Conservation (phyloP, 2,113 vertebrate species). For the Azemiops feae region DNA sequence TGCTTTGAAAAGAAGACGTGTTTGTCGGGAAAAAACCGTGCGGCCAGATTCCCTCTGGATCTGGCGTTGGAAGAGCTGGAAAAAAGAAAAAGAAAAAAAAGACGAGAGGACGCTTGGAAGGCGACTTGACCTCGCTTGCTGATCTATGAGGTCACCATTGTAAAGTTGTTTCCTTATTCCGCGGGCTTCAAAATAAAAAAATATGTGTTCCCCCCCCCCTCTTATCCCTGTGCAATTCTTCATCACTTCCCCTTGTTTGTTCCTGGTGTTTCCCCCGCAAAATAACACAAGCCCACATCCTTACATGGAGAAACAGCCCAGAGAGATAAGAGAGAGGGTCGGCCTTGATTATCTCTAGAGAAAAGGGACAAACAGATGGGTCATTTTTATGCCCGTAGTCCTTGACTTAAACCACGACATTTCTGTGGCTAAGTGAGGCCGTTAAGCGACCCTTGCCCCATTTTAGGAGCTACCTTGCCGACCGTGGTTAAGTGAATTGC, state of each 20-base stretch:
- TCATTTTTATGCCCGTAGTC: neutral
- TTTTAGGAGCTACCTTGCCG: too few species aligned
- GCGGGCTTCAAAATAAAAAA: slow-evolving; percentile 66
- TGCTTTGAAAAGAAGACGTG: neutral
- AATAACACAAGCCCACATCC: fast-evolving
- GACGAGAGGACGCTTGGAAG: neutral
- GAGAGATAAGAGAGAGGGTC: neutral
- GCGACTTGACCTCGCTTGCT: neutral
- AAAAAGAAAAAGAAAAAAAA: neutral
- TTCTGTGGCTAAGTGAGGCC: too few species aligned
- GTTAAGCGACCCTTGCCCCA: too few species aligned
- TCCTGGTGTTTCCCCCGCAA: fast-evolving
- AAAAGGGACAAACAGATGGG: neutral
- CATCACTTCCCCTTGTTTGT: too few species aligned
- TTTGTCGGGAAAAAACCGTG: neutral
- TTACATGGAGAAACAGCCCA: too few species aligned
- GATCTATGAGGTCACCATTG: slow-evolving; percentile 35
- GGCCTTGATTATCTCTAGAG: neutral
- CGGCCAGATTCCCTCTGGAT: neutral
- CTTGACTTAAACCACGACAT: too few species aligned
- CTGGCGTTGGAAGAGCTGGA: neutral
- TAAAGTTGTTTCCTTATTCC: slow-evolving; percentile 14
- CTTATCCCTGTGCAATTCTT: slow-evolving; percentile 27
- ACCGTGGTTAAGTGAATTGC: too few species aligned
- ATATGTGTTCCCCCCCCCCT: slow-evolving; percentile 47